Conservation (phyloP, 2,888 invertebrate genomes). For the Sinelater perroti region DNA sequence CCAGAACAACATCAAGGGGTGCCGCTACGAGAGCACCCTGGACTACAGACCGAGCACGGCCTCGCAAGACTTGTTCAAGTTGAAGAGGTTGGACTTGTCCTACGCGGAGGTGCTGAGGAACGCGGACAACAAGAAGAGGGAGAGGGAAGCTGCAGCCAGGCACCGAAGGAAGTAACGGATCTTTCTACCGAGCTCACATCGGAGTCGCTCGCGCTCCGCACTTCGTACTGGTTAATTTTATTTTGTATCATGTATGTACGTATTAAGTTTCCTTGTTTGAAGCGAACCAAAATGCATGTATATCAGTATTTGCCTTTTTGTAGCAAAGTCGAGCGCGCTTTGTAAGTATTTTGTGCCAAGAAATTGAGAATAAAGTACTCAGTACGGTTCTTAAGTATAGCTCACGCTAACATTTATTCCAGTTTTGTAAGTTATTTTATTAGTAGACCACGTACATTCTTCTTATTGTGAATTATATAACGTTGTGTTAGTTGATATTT, state of each 20-base stretch:
- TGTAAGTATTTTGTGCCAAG: constrained; percentile 28
- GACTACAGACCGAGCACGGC: constrained; percentile 75
- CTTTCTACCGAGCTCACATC: no score
- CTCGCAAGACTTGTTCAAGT: constrained; percentile 82
- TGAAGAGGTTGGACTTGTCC: constrained; percentile 82
- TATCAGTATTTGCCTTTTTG: constrained; percentile 3
- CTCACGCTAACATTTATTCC: not conserved
- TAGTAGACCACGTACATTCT: not conserved
- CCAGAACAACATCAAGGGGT: constrained; percentile 59
- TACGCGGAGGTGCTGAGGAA: constrained; percentile 86
- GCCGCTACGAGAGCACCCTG: constrained; percentile 51
- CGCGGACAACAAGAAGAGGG: constrained; percentile 64
- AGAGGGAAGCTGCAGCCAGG: constrained; percentile 18
- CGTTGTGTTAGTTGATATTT: not conserved
- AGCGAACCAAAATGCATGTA: no score
- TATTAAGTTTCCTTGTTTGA: no score
- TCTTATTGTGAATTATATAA: not conserved
- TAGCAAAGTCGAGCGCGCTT: constrained; percentile 11
- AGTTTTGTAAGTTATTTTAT: constrained; percentile 1
- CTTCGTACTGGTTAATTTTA: no score
- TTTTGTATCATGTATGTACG: no score
- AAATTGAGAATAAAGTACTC: constrained; percentile 17
- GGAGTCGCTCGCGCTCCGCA: no score
- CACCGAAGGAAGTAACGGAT: constrained; percentile 28
- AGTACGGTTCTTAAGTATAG: constrained; percentile 12